These are phyloP conservation scores for Anagyrus pseudococci DNA, from an alignment of 2,888 invertebrate genomes.

Conservation along the genomic window DNA sequence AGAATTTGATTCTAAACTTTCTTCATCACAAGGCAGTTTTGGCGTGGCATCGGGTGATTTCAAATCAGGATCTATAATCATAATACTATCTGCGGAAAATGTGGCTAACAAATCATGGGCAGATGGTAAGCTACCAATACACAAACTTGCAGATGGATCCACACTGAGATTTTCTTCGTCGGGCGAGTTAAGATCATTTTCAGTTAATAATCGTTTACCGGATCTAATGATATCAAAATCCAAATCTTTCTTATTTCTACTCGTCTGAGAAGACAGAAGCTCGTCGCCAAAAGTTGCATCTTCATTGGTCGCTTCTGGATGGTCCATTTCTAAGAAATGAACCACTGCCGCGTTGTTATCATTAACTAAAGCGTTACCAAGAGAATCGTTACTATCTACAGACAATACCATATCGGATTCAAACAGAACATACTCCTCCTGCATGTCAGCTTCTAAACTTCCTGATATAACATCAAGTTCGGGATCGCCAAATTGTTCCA, in stretches of 20 bases:
- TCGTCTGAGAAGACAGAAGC: slow-evolving; percentile 45
- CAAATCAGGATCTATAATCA: slow-evolving; percentile 68
- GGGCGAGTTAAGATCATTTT: slow-evolving; percentile 65
- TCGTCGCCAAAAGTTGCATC: slow-evolving; percentile 53
- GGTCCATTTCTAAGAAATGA: slow-evolving; percentile 59
- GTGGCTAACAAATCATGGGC: slow-evolving; percentile 61
- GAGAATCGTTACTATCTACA: slow-evolving; percentile 66
- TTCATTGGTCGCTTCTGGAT: slow-evolving; percentile 50
- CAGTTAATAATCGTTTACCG: slow-evolving; percentile 59
- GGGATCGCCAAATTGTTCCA: slow-evolving; percentile 65
- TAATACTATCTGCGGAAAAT: slow-evolving; percentile 66
- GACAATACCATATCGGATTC: slow-evolving; percentile 68
- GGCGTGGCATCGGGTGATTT: slow-evolving; percentile 70
- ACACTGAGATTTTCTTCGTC: slow-evolving; percentile 64
- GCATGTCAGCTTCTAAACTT: slow-evolving; percentile 66
- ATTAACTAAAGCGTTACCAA: slow-evolving; percentile 59
- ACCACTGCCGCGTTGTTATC: slow-evolving; percentile 55
- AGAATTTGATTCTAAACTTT: slow-evolving; percentile 38
- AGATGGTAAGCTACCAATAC: slow-evolving; percentile 52
- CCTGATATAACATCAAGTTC: slow-evolving; percentile 70
- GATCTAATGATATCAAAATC: slow-evolving; percentile 58
- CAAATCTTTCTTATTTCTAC: slow-evolving; percentile 53
- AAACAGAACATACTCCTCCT: slow-evolving; percentile 71
- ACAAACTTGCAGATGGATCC: slow-evolving; percentile 62
- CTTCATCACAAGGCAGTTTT: slow-evolving; percentile 50